Conservation (phyloP, 1,140 invertebrate genomes). For the Phthorimaea operculella region DNA sequence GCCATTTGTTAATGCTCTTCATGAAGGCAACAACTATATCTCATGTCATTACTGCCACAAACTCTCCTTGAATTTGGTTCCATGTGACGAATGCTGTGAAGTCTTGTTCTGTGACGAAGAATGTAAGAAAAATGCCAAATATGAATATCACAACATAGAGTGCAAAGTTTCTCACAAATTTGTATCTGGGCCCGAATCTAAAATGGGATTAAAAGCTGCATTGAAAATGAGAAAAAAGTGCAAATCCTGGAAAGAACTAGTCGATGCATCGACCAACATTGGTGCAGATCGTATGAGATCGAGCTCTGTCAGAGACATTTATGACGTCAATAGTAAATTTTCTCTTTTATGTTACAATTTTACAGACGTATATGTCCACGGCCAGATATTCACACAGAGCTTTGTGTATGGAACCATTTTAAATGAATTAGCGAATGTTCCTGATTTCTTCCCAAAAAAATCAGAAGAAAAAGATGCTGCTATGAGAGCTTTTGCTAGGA, state of each 20-base stretch:
- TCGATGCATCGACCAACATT: conserved; percentile 15
- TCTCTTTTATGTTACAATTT: conserved; percentile 18
- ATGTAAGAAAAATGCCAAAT: conserved; percentile 19
- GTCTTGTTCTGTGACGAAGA: conserved; percentile 23
- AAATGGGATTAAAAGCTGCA: conserved; percentile 15
- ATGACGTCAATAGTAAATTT: conserved; percentile 11
- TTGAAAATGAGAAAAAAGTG: conserved; percentile 19
- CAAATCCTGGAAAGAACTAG: conserved; percentile 22
- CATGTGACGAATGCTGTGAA: conserved; percentile 24
- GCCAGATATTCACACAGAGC: conserved; percentile 16
- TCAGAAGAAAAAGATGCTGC: conserved; percentile 13
- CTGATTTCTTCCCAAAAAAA: conserved; percentile 18
- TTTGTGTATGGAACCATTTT: conserved; percentile 22
- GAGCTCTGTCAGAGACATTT: conserved; percentile 19
- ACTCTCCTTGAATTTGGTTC: conserved; percentile 19
- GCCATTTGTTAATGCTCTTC: background rate
- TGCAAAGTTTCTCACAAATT: conserved; percentile 18
- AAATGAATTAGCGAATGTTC: conserved; percentile 13
- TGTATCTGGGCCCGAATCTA: background rate
- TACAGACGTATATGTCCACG: conserved; percentile 19
- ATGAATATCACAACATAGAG: conserved; percentile 26
- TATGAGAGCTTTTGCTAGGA: conserved; percentile 13
- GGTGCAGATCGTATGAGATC: conserved; percentile 15
- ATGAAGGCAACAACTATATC: background rate
- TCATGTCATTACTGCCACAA: conserved; percentile 28